Conservation (phyloP, 2,113 vertebrate species). For the Ciconia boyciana region DNA sequence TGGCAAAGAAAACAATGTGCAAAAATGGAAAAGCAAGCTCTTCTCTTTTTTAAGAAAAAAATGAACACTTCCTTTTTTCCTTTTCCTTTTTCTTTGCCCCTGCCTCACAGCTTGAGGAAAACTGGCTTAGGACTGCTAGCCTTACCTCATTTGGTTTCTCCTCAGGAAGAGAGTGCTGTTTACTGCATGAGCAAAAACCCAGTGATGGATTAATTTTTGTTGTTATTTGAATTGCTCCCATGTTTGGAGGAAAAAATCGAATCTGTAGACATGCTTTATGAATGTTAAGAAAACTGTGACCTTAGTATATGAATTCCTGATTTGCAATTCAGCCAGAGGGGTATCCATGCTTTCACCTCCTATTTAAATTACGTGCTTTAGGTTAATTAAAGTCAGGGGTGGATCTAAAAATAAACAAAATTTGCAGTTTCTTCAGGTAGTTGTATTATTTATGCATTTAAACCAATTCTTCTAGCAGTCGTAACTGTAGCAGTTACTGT, state of each 20-base stretch:
- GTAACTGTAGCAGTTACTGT: neutral
- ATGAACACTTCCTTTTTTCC: rapidly evolving
- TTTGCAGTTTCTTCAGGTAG: neutral
- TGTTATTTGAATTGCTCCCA: neutral
- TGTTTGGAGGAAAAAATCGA: neutral
- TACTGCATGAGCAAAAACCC: neutral
- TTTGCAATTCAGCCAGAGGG: neutral
- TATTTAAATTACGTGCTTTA: neutral
- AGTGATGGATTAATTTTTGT: constrained; percentile 10
- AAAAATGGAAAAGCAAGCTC: neutral
- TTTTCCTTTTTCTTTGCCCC: neutral
- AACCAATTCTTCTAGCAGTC: neutral
- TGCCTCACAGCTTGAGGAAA: neutral
- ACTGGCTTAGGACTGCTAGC: neutral
- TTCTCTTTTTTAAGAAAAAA: neutral
- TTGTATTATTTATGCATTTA: neutral
- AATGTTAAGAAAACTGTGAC: constrained; percentile 26
- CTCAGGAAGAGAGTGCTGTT: neutral
- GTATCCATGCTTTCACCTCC: neutral
- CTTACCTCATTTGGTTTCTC: neutral
- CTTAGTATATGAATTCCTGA: neutral
- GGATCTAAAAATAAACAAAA: neutral
- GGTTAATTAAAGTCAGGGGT: constrained; percentile 17
- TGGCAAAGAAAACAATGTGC: neutral
- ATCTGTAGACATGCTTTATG: neutral